phyloP scores from a whole-genome alignment of 1,140 invertebrate species.

The Bombus breviceps region DNA sequence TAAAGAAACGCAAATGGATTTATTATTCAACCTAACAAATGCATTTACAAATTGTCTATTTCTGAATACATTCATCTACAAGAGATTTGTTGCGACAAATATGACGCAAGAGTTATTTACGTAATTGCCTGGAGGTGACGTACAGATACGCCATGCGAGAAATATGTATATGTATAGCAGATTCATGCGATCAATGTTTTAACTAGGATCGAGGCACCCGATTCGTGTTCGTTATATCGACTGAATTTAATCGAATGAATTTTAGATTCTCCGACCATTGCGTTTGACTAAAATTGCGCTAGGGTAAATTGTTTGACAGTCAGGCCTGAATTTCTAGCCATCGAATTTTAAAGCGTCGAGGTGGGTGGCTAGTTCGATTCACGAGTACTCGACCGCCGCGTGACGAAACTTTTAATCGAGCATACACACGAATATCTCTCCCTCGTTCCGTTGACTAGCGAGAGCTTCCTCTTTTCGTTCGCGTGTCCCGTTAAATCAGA shows the following conservation, averaged over 20 bases:
- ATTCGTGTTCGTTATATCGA: not conserved
- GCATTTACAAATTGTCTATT: too few species aligned
- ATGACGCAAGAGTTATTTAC: too few species aligned
- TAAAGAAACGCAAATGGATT: too few species aligned
- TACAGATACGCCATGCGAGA: too few species aligned
- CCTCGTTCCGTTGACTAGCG: not conserved
- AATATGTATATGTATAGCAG: not conserved
- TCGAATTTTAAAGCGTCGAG: constrained; percentile 3
- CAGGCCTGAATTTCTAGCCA: not conserved
- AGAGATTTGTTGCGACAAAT: too few species aligned
- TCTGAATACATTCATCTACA: too few species aligned
- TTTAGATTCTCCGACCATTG: not conserved
- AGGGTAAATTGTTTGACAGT: not conserved
- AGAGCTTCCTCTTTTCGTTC: not conserved
- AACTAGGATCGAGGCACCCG: not conserved
- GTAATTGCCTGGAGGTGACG: too few species aligned
- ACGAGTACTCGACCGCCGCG: constrained; percentile 5
- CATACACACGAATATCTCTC: not conserved
- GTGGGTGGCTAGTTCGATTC: constrained; percentile 8
- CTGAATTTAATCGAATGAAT: not conserved
- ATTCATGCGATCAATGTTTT: not conserved
- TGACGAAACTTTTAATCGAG: constrained; percentile 12
- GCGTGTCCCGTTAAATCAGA: not conserved
- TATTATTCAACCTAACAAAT: too few species aligned
- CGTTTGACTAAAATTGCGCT: not conserved